Evolutionary conservation across 1,140 invertebrate species (phyloP).

Genomic region (Marisa cornuarietis): DNA sequence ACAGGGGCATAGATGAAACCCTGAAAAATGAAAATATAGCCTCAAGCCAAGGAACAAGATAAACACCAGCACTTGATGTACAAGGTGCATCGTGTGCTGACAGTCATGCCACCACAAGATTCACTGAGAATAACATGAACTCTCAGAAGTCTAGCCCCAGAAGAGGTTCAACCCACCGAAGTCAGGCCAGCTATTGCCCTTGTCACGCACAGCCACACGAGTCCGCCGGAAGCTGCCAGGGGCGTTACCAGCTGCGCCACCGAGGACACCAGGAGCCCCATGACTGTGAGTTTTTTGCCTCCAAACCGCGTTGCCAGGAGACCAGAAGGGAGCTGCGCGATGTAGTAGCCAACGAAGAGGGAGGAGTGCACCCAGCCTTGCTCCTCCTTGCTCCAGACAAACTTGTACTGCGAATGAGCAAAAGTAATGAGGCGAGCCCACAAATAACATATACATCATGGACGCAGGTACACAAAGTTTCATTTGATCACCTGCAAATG

Average conservation of each 20-base stretch:
- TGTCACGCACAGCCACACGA: constrained; percentile 22
- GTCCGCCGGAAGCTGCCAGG: constrained; percentile 14
- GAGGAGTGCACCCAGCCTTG: constrained; percentile 30
- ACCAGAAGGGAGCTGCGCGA: constrained; percentile 24
- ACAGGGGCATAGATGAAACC: constrained; percentile 28
- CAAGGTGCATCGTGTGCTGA: no score
- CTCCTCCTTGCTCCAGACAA: constrained; percentile 24
- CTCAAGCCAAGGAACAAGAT: no score
- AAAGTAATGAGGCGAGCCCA: background rate
- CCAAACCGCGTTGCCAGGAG: constrained; percentile 23
- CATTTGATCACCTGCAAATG: background rate
- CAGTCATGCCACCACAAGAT: no score
- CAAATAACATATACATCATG: background rate
- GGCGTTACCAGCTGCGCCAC: constrained; percentile 18
- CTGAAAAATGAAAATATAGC: background rate
- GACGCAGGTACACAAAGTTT: background rate
- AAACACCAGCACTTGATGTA: no score
- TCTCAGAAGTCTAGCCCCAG: no score
- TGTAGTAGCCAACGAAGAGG: constrained; percentile 31
- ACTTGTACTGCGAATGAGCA: constrained; percentile 1
- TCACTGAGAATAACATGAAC: no score
- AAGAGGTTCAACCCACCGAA: constrained; percentile 15
- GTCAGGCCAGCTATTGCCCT: constrained; percentile 19
- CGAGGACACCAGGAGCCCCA: constrained; percentile 15
- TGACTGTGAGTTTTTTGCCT: constrained; percentile 8